Evolutionary conservation across 2,888 invertebrate species (phyloP).

Genomic region (Andrena camellia): DNA sequence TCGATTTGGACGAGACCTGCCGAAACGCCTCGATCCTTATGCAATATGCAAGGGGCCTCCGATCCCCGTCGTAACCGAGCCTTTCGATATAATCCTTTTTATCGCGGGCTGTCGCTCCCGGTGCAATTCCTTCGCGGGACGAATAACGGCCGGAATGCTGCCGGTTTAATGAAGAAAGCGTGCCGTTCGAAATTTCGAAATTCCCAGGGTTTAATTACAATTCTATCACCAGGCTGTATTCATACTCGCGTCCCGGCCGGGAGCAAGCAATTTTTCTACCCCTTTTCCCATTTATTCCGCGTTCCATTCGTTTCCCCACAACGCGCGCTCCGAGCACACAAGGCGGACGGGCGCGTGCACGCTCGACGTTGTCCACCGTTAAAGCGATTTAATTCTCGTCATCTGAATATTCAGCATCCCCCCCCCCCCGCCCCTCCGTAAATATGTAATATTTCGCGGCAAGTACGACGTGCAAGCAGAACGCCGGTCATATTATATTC

Average conservation of each 20-base stretch:
- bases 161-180: neutral
- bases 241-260: neutral
- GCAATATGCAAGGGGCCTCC: neutral
- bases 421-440: neutral
- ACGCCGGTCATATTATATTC: neutral
- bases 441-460: neutral
- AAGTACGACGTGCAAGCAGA: slow-evolving; percentile 4
- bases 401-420: neutral
- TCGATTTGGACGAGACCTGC: neutral
- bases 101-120: neutral
- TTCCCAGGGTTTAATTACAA: slow-evolving; percentile 8
- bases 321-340: slow-evolving; percentile 3
- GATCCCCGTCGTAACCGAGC: neutral
- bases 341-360: neutral
- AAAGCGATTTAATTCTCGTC: slow-evolving; percentile 14
- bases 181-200: no score
- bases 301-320: slow-evolving; percentile 15
- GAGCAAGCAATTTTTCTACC: neutral
- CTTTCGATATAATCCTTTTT: neutral
- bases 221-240: slow-evolving; percentile 11
- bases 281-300: slow-evolving; percentile 25
- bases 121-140: neutral
- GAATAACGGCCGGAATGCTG: neutral
- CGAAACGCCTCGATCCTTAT: neutral
- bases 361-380: neutral